Evolutionary conservation across 2,797 vertebrate species (phyloP), one percentile per base, ranked within the genome.

Genomic region (Ptychadena robeensis): DNA sequence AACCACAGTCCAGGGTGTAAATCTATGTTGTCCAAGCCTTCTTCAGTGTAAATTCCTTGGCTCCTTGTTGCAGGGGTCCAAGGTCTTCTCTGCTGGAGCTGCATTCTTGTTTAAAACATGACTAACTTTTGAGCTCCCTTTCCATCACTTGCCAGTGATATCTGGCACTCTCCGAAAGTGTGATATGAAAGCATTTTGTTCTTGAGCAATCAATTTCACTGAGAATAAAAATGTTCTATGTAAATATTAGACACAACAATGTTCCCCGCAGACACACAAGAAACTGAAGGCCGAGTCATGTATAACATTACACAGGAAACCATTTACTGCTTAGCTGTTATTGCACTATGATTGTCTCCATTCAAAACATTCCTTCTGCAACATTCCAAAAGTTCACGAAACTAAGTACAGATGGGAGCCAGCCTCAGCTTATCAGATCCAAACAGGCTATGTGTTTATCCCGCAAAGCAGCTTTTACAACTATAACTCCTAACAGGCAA

Each of bases 281-380:
- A 57, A 57, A 30, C 34, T 53, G 38, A 64, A 78, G 64, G 38
- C 44, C 27, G 31, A 44, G 75, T 78, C 61, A 30, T 78, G 35
- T 11, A 78, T 34, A 53, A 66, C 27, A 53, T 78, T 57, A 32
- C 64, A 57, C 74, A 77, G 74, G 63, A 77, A 77, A 67, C 74
- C 63, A 77, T 77, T 66, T 67, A 78, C 18, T 68, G 64, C 38
- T 53, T 35, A 35, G 61, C 75, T 78, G 66, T 78, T 78, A 53
- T 65, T 78, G 32, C n/a, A n/a, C 40, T 57, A 9, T 14, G 61
- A 25, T 67, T 57, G 63, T 78, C 40, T 78, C 64, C 75, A 32
- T 66, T 53, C 75, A 68, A 64, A 67, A 68, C 75, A 78, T 78
- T 78, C 75, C 64, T 78, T 64, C 38, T 65, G 64, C 75, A 67